Base-by-base conservation (phyloP, 2,888 invertebrate species). In the Spicauda simplicius region DNA sequence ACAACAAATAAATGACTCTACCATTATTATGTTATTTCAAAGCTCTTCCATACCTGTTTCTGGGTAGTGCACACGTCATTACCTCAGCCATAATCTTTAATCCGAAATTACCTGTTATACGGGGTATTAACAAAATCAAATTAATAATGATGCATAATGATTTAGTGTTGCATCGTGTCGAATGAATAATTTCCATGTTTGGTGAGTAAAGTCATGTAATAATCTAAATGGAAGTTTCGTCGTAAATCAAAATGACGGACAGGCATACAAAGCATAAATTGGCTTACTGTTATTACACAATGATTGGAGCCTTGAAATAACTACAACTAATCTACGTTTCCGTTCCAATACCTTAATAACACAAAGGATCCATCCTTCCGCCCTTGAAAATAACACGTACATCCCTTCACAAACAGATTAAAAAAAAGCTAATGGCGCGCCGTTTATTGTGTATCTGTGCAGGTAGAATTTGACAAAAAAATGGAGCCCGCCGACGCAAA, bases 331-430 rank as follows among this genome's bases (percentile, higher is more conserved):
- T 67, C 66, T 73, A 82, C 83, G 85, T 88, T 87, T 89, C 87
- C 87, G 65, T 86, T 82, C 83, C 82, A 80, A 80, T 82, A 78
- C 82, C 80, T 81, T 80, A 83, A 87, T 86, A 87, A 84, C 80
- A 77, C 85, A 87, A 88, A 86, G 76, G 82, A 82, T 83, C 86
- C 87, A 91, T 91, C 89, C 91, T 92, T 92, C 91, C 91, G 91
- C 88, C 88, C 86, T 84, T 83, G 81, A 83, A 83, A 85, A 81
- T 83, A 84, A 89, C 91, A 91, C 91, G 91, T 88, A 90, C 33
- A 25, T 90, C 88, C 88, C 84, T 87, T 86, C 72, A 76, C 80
- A 86, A 86, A 87, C 79, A 85, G 81, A 80, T 77, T 41, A 80
- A 80, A 86, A n/a, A 86, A 76, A 85, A 80, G 76, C 75, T 76